Evolutionary conservation across 2,113 vertebrate species (phyloP).

Genomic region (Aptenodytes patagonicus): DNA sequence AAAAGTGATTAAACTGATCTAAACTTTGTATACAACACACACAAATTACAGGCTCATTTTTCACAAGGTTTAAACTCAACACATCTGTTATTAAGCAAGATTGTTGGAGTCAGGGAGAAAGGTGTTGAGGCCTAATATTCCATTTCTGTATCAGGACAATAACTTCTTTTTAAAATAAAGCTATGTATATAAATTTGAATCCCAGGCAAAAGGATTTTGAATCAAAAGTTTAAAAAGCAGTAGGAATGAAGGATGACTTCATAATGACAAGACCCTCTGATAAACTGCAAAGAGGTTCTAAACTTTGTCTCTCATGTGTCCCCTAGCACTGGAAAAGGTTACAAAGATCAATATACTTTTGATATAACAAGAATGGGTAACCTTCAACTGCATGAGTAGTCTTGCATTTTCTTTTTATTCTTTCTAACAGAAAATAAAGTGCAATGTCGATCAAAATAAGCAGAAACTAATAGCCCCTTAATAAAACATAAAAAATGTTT

Average conservation of each 20-base stretch:
- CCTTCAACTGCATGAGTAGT: background rate
- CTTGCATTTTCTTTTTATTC: background rate
- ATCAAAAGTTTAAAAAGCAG: background rate
- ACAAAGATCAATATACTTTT: background rate
- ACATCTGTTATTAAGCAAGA: background rate
- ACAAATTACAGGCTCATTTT: constrained; percentile 22
- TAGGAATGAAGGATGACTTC: background rate
- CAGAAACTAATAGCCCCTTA: background rate
- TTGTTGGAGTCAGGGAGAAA: background rate
- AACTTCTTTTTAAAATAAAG: background rate
- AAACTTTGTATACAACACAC: background rate
- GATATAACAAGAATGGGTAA: background rate
- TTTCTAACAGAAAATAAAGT: background rate
- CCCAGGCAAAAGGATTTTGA: background rate
- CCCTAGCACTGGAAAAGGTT: background rate
- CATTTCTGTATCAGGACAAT: background rate
- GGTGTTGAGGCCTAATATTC: background rate
- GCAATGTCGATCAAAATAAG: background rate
- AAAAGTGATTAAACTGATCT: constrained; percentile 31
- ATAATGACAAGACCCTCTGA: background rate
- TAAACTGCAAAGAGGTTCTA: background rate
- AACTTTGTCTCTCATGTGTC: background rate
- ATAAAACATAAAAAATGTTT: background rate
- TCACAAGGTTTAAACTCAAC: background rate
- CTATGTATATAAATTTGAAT: background rate